These are phyloP conservation scores for Epinephelus awoara DNA, from an alignment of 2,797 vertebrate genomes.

Conservation along the genomic window DNA sequence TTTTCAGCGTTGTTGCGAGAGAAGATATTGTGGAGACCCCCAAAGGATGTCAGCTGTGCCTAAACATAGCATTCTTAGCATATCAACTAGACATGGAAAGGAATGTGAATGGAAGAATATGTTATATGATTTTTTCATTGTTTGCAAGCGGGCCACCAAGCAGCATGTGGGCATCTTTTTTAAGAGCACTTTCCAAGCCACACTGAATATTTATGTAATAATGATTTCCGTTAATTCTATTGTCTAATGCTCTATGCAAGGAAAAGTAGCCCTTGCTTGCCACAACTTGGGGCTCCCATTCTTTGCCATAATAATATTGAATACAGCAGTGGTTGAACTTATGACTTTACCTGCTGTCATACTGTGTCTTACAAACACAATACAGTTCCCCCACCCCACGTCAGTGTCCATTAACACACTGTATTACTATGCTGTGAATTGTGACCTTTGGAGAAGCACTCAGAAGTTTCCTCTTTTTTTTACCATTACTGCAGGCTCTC, in stretches of 20 bases:
- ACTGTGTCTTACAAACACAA: slow-evolving; percentile 25
- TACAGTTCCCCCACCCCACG: background rate
- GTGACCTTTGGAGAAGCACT: slow-evolving; percentile 69
- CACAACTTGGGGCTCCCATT: background rate
- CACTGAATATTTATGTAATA: background rate
- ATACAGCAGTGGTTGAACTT: background rate
- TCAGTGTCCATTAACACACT: slow-evolving; percentile 51
- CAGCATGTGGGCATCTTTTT: background rate
- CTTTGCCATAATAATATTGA: background rate
- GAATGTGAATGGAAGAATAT: background rate
- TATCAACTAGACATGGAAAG: slow-evolving; percentile 24
- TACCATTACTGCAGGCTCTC: slow-evolving; percentile 25
- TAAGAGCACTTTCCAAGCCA: background rate
- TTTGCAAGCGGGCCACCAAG: background rate
- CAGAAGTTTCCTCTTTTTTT: background rate
- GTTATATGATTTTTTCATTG: background rate
- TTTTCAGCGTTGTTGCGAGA: slow-evolving; percentile 43
- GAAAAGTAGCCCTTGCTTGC: background rate
- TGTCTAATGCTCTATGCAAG: background rate
- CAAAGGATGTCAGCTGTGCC: slow-evolving; percentile 31
- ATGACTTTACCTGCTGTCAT: slow-evolving; percentile 3
- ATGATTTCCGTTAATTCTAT: slow-evolving; percentile 4
- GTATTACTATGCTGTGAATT: slow-evolving; percentile 33
- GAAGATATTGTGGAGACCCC: slow-evolving; percentile 39
- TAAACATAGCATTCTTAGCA: slow-evolving; percentile 31